Conservation (phyloP, 2,113 vertebrate genomes). For the Archocentrus centrarchus region DNA sequence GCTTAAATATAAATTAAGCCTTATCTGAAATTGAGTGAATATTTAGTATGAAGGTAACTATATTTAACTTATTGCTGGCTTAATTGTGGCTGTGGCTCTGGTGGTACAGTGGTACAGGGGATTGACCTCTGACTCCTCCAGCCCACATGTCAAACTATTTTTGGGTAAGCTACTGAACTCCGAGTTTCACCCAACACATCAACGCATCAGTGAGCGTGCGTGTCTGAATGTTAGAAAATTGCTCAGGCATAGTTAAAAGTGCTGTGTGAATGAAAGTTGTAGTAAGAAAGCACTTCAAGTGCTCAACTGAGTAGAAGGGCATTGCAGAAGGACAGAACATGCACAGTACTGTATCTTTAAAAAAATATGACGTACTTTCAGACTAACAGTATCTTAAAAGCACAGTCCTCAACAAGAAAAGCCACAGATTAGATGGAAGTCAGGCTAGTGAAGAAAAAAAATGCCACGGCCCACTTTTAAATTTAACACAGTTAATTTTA, state of each 20-base stretch:
- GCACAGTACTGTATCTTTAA: neutral
- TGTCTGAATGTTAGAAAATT: neutral
- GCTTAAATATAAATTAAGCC: too few species aligned
- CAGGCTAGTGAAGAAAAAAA: neutral
- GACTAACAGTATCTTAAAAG: neutral
- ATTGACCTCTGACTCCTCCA: neutral
- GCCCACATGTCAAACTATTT: rapidly evolving
- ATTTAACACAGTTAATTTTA: neutral
- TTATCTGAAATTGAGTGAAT: too few species aligned
- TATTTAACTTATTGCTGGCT: too few species aligned
- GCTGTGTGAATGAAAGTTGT: too few species aligned
- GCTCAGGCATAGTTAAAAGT: neutral
- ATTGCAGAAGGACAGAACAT: neutral
- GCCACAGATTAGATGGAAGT: neutral
- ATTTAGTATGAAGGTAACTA: too few species aligned
- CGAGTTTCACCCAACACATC: too few species aligned
- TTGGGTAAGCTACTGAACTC: too few species aligned
- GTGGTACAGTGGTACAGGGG: neutral
- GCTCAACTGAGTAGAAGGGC: neutral
- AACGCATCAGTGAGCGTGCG: neutral
- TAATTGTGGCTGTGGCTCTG: neutral
- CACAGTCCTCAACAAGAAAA: neutral
- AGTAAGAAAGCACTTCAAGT: too few species aligned
- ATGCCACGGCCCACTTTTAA: neutral
- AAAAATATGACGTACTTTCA: neutral